phyloP scores from a whole-genome alignment of 1,140 invertebrate species.

The Stegodyphus mimosarum region DNA sequence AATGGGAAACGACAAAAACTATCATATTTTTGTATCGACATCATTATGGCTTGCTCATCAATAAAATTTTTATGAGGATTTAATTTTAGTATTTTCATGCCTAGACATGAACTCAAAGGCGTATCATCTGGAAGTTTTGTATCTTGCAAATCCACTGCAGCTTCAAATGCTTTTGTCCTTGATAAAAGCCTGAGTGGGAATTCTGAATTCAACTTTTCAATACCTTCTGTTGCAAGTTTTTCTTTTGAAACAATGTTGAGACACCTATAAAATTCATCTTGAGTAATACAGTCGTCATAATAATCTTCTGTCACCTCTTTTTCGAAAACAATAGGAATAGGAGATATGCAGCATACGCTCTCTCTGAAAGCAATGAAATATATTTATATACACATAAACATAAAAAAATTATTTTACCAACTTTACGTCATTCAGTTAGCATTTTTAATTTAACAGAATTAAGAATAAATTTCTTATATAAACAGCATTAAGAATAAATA shows the following conservation, averaged over 20 bases:
- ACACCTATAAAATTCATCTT: constrained; percentile 27
- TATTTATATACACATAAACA: too few species aligned
- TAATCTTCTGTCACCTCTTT: constrained; percentile 27
- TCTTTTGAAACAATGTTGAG: constrained; percentile 14
- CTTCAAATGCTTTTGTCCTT: constrained; percentile 2
- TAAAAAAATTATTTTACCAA: too few species aligned
- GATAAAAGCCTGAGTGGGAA: constrained; percentile 28
- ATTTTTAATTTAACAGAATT: too few species aligned
- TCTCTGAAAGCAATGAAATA: too few species aligned
- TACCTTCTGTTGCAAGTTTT: background rate
- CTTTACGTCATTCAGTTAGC: too few species aligned
- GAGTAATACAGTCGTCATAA: constrained; percentile 11
- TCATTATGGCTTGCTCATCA: background rate
- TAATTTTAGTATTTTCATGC: background rate
- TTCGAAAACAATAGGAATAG: too few species aligned
- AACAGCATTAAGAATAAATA: too few species aligned
- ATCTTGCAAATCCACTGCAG: background rate
- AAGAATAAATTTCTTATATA: too few species aligned
- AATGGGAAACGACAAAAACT: constrained; percentile 25
- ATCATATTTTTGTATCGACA: constrained; percentile 20
- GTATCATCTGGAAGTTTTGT: constrained; percentile 35
- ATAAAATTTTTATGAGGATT: constrained; percentile 27
- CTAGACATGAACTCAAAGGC: constrained; percentile 19
- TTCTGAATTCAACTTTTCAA: background rate
- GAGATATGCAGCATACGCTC: too few species aligned